A percentile compares a stretch with the other conserved stretches of the same genome.
phyloP scores from a whole-genome alignment of 2,797 vertebrate species.

The Gephyroberyx darwinii region DNA sequence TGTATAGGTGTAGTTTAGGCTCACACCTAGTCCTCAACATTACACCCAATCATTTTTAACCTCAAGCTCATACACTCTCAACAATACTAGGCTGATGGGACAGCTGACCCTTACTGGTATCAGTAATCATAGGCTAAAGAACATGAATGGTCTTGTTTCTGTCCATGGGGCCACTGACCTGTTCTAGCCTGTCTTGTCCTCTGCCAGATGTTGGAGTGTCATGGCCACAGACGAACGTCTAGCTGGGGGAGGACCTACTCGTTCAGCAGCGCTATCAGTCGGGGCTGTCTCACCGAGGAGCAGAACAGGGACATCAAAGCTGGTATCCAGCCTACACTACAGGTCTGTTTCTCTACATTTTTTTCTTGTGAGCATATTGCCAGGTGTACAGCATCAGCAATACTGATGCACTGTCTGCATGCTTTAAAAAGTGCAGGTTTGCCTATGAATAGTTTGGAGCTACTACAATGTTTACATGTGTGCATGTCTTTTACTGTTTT shows the following conservation, averaged over 20 bases:
- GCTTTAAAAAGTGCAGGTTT: not conserved
- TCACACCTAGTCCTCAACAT: no score
- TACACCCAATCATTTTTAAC: no score
- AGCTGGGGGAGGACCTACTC: slow-evolving; percentile 98
- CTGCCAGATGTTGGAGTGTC: slow-evolving; percentile 76
- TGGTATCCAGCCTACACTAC: slow-evolving; percentile 90
- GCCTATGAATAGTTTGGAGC: not conserved
- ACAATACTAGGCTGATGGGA: no score
- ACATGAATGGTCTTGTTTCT: not conserved
- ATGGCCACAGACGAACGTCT: slow-evolving; percentile 90
- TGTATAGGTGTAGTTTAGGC: no score
- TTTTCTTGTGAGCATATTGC: not conserved
- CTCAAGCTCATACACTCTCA: no score
- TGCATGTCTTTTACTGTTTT: not conserved
- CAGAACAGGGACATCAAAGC: slow-evolving; percentile 90
- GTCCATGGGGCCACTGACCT: not conserved
- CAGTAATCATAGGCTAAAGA: no score
- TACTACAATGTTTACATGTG: not conserved
- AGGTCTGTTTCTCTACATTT: slow-evolving; percentile 78
- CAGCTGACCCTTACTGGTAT: no score
- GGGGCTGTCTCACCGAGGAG: slow-evolving; percentile 90
- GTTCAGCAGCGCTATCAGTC: slow-evolving; percentile 94
- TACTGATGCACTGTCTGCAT: not conserved
- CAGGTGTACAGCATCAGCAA: not conserved
- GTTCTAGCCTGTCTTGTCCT: slow-evolving; percentile 10